Conservation (phyloP, 2,888 invertebrate genomes). For the Macrosiphum euphorbiae region DNA sequence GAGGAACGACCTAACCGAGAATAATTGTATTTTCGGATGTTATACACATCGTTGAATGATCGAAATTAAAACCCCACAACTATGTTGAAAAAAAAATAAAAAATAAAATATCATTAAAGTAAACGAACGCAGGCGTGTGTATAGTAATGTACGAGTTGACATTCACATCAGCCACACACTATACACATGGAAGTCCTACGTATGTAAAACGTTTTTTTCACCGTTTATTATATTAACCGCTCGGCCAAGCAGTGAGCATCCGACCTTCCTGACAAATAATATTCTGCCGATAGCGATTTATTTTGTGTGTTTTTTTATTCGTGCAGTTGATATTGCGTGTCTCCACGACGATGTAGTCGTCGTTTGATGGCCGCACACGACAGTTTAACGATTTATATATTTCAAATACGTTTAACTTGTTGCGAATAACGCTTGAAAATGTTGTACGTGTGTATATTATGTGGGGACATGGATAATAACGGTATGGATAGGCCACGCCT, state of each 20-base stretch:
- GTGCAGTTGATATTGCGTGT: background rate
- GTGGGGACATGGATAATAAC: no score
- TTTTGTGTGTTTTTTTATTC: background rate
- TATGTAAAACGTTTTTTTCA: background rate
- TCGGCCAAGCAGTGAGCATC: background rate
- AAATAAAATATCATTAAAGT: background rate
- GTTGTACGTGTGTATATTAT: background rate
- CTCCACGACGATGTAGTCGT: background rate
- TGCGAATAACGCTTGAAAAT: background rate
- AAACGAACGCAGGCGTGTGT: background rate
- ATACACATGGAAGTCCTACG: background rate
- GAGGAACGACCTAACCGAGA: background rate
- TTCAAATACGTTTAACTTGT: background rate
- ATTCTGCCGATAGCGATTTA: background rate
- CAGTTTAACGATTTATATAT: background rate
- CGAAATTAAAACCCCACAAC: background rate
- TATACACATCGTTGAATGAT: background rate
- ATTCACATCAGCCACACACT: background rate
- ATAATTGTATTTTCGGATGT: background rate
- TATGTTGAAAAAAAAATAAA: background rate
- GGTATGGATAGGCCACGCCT: no score
- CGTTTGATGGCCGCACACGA: background rate
- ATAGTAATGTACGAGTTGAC: background rate
- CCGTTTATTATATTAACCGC: background rate
- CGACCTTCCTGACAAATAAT: background rate